Percentiles rank a stretch among this genome's conserved stretches.
Conservation (phyloP, 2,113 vertebrate genomes). For the Lutjanus erythropterus region DNA sequence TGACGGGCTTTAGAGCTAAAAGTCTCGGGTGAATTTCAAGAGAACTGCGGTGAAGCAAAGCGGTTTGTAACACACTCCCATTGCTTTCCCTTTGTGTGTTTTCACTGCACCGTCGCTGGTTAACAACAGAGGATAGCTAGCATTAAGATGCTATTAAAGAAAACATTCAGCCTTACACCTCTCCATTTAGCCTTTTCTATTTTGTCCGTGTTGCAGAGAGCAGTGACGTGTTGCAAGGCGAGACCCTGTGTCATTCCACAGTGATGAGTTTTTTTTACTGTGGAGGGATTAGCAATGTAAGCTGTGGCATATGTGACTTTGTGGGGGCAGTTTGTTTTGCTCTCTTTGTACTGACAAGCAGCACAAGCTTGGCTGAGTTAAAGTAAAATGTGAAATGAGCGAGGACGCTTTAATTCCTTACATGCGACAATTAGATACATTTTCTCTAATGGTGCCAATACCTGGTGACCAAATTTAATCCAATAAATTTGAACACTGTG, state of each 20-base stretch:
- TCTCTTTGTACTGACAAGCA: constrained; percentile 38
- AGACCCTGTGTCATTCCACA: constrained; percentile 56
- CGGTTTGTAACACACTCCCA: not conserved
- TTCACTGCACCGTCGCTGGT: not conserved
- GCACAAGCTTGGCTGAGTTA: constrained; percentile 46
- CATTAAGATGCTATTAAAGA: constrained; percentile 21
- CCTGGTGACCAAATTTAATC: constrained; percentile 51
- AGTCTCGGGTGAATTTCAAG: constrained; percentile 27
- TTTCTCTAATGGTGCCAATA: constrained; percentile 32
- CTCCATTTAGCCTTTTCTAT: constrained; percentile 21
- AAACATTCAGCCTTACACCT: constrained; percentile 32
- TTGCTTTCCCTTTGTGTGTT: constrained; percentile 10
- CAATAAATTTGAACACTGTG: constrained; percentile 23
- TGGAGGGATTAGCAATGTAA: constrained; percentile 69
- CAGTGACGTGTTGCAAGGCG: constrained; percentile 25
- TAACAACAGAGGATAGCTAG: constrained; percentile 6
- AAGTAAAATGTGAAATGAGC: constrained; percentile 20
- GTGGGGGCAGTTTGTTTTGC: constrained; percentile 52
- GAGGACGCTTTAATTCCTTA: constrained; percentile 19
- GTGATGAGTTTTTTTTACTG: constrained; percentile 58
- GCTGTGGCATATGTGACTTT: constrained; percentile 51
- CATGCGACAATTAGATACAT: constrained; percentile 12
- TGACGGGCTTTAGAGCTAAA: constrained; percentile 45
- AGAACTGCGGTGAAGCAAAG: constrained; percentile 12
- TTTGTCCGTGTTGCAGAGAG: constrained; percentile 34